A percentile compares a stretch with the other conserved stretches of the same genome.
Conservation (phyloP, 2,797 vertebrate genomes). For the Amphiprion clarkii region DNA sequence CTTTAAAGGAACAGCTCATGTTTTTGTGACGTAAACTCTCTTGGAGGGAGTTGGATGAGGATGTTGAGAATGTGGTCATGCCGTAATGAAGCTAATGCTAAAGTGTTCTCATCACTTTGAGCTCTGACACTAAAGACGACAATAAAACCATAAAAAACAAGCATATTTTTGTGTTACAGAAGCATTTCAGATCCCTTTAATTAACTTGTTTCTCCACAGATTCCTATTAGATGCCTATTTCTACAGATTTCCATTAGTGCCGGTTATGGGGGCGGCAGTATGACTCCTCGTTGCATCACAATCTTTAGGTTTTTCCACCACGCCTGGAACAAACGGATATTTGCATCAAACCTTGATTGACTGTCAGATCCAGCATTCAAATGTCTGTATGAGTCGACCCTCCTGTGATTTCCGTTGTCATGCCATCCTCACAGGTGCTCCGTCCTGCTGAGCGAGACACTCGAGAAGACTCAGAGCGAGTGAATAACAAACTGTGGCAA, state of each 20-base stretch:
- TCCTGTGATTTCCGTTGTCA: slow-evolving; percentile 56
- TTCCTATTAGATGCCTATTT: background rate
- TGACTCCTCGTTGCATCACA: too few species aligned
- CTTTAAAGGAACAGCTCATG: background rate
- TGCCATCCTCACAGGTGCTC: slow-evolving; percentile 55
- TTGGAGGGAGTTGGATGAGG: too few species aligned
- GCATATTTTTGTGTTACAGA: too few species aligned
- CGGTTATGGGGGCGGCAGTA: too few species aligned
- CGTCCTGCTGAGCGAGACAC: slow-evolving; percentile 26
- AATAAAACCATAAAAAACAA: too few species aligned
- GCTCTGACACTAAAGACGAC: too few species aligned
- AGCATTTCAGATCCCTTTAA: too few species aligned
- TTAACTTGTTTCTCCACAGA: too few species aligned
- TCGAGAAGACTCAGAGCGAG: slow-evolving; percentile 43
- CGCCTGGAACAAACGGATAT: background rate
- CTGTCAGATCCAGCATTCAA: background rate
- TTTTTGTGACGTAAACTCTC: background rate
- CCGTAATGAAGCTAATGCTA: too few species aligned
- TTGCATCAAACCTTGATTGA: background rate
- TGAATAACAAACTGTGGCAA: slow-evolving; percentile 69
- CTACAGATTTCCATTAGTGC: background rate
- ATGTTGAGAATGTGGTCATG: too few species aligned
- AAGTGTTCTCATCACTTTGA: too few species aligned
- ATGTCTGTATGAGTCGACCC: slow-evolving; percentile 10
- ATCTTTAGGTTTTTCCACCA: background rate